Evolutionary conservation across 2,888 invertebrate genomes (phyloP).

Genomic region (Eilema griseolum): DNA sequence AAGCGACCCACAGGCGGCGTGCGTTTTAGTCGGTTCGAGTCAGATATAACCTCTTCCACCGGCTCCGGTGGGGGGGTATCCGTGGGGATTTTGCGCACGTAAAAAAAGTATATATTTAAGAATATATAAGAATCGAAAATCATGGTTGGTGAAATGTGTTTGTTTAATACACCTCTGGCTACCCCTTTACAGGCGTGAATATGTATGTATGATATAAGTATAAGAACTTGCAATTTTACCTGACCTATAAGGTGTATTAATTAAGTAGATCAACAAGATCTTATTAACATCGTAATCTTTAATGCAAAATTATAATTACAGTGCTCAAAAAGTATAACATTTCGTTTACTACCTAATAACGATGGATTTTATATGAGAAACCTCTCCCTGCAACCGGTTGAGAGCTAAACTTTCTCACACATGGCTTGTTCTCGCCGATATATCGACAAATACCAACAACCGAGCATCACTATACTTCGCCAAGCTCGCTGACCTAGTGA

Average conservation of each 20-base stretch:
- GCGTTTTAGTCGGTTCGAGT: too few species aligned
- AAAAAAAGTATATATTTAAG: too few species aligned
- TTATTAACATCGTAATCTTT: not conserved
- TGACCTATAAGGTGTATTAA: not conserved
- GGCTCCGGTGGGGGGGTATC: too few species aligned
- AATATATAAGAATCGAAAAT: too few species aligned
- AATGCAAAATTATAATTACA: not conserved
- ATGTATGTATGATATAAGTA: too few species aligned
- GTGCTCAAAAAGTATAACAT: not conserved
- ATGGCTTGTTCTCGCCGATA: conserved; percentile 32
- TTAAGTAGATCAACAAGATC: not conserved
- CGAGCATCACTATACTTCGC: conserved; percentile 60
- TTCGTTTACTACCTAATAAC: not conserved
- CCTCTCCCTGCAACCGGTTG: conserved; percentile 4
- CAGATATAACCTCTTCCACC: too few species aligned
- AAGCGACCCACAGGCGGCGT: too few species aligned
- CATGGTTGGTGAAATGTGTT: too few species aligned
- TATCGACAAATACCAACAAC: conserved; percentile 59
- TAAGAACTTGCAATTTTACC: not conserved
- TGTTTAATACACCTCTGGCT: too few species aligned
- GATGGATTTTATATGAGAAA: not conserved
- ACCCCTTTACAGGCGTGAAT: too few species aligned
- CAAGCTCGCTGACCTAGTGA: conserved; percentile 70
- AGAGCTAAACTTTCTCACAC: conserved; percentile 18
- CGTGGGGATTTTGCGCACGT: too few species aligned